Conservation (phyloP, 2,888 invertebrate genomes). For the Melinaea marsaeus region DNA sequence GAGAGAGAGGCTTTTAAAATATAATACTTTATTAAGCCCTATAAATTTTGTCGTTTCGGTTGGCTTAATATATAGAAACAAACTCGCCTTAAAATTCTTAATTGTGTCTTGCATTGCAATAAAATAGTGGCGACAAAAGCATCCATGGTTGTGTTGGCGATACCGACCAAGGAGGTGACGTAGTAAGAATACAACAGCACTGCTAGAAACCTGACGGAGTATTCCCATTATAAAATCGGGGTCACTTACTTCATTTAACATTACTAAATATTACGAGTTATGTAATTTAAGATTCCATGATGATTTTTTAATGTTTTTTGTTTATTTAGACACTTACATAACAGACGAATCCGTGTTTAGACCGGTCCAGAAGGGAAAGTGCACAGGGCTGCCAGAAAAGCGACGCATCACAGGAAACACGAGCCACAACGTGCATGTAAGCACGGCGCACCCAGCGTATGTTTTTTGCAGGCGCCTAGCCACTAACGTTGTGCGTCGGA, state of each 20-base stretch:
- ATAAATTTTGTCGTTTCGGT: background rate
- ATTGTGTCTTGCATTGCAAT: slow-evolving; percentile 58
- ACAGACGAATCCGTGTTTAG: slow-evolving; percentile 27
- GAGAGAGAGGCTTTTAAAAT: no score
- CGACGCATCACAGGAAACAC: slow-evolving; percentile 46
- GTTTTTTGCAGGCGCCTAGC: slow-evolving; percentile 37
- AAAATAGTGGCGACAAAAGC: slow-evolving; percentile 66
- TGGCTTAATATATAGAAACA: background rate
- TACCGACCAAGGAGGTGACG: slow-evolving; percentile 63
- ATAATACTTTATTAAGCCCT: no score
- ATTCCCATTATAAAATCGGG: slow-evolving; percentile 7
- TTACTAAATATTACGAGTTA: no score
- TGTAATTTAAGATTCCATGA: no score
- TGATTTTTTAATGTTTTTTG: no score
- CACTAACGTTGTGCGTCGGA: slow-evolving; percentile 29
- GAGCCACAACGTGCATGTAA: slow-evolving; percentile 60
- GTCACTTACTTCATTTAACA: background rate
- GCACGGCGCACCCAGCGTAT: slow-evolving; percentile 49
- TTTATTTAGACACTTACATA: slow-evolving; percentile 16
- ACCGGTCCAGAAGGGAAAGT: slow-evolving; percentile 45
- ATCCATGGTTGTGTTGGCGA: slow-evolving; percentile 73
- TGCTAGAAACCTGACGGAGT: slow-evolving; percentile 45
- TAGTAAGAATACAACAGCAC: slow-evolving; percentile 61
- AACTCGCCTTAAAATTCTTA: slow-evolving; percentile 54
- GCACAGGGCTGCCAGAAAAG: slow-evolving; percentile 39